Base-by-base conservation (phyloP, 2,797 vertebrate genomes). In the Leptodactylus fallax region DNA sequence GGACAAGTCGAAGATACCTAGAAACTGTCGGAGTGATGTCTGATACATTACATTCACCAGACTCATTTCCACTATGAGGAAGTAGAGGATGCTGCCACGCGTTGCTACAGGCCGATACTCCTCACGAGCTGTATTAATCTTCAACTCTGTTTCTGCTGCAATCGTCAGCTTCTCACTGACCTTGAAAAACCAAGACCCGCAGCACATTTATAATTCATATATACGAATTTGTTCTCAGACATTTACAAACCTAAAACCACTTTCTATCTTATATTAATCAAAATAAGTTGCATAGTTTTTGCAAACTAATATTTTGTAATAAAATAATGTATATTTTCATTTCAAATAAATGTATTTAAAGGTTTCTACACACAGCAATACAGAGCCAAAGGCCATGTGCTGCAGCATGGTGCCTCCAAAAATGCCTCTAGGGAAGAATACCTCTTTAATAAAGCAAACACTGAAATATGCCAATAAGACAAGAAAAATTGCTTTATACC, bases 21-120 rank as follows among this genome's bases (percentile, higher is more conserved):
- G 93, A 91, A 97, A 97, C 91, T 97, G 97, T 0, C 94, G 83
- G 53, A 97, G 91, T 0, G 96, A 96, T 17, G 96, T 97, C 92
- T 97, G 97, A 92, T 97, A 97, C 97, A 97, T 97, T 86, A 96
- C 61, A 90, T 97, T 96, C 76, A 97, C 96, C 90, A 96, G 91
- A 8, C 96, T 96, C 96, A 97, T 96, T 92, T 97, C 96, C 91
- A 96, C 96, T 25, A 97, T 96, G 76, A 97, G 95, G 92, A 97
- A 97, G 93, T 97, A 97, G 14, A 97, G 96, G 91, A 96, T 96
- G 91, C 96, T 97, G 49, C 96, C 96, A 87, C 95, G 95, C 85
- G 93, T 90, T 92, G 97, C 96, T 90, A 97, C 96, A 0, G 96
- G 96, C 0, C 96, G 96, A 93, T 96, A 97, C 87, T 97, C 96